Conservation (phyloP, 2,113 vertebrate species). For the Mixornis gularis region DNA sequence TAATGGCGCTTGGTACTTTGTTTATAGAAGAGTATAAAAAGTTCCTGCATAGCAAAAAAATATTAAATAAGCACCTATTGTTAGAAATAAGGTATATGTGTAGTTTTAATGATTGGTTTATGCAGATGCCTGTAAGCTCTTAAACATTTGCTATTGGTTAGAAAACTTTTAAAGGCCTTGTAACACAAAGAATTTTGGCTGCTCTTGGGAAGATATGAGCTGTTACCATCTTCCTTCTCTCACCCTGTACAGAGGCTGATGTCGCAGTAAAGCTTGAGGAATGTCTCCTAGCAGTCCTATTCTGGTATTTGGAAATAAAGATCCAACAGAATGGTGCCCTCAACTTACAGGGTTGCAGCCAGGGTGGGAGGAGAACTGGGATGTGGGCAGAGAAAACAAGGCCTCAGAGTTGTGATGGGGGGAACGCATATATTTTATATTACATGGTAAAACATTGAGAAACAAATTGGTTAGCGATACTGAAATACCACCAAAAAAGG, state of each 20-base stretch:
- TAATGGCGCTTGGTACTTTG: neutral
- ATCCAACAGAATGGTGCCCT: neutral
- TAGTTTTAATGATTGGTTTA: neutral
- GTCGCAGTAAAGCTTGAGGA: neutral
- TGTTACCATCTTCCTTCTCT: neutral
- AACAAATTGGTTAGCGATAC: neutral
- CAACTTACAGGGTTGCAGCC: neutral
- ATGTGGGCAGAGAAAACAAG: neutral
- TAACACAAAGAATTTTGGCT: neutral
- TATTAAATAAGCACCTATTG: neutral
- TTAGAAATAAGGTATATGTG: neutral
- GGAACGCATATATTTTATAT: accelerated
- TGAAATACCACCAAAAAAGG: neutral
- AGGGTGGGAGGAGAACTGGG: accelerated
- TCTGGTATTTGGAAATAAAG: neutral
- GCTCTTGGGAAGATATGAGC: neutral
- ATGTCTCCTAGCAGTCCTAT: neutral
- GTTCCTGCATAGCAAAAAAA: neutral
- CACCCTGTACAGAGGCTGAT: neutral
- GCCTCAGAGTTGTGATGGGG: accelerated
- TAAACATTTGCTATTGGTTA: neutral
- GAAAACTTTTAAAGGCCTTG: neutral
- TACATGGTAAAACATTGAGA: neutral
- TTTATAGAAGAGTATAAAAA: neutral
- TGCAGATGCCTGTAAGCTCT: neutral